These are phyloP conservation scores for Falco concolor DNA, from an alignment of 2,797 vertebrate genomes.

Conservation along the genomic window DNA sequence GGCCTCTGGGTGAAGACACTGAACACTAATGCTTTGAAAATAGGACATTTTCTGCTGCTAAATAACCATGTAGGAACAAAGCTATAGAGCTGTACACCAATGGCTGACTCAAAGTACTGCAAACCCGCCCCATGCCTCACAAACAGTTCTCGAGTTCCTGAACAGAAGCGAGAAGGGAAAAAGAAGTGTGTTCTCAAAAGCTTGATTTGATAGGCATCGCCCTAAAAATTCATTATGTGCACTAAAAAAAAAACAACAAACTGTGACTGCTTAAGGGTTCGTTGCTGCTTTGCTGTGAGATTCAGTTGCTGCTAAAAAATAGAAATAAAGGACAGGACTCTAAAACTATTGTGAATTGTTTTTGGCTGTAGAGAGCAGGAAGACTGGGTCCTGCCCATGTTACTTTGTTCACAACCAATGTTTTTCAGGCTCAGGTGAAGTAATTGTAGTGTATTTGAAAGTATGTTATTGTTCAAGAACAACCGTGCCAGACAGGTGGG, in stretches of 20 bases:
- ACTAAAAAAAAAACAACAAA: background rate
- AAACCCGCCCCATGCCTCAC: background rate
- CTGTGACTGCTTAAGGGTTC: fast-evolving
- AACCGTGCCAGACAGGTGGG: background rate
- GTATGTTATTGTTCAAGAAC: background rate
- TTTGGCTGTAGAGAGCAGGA: background rate
- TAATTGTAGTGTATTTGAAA: background rate
- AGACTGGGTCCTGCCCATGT: background rate
- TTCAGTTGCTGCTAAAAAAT: background rate
- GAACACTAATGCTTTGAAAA: background rate
- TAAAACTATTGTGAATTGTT: background rate
- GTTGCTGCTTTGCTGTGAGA: background rate
- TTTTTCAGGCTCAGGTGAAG: background rate
- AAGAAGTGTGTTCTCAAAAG: background rate
- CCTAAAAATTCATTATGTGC: background rate
- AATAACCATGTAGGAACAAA: background rate
- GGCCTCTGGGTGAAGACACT: background rate
- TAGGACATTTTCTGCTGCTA: background rate
- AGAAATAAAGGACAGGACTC: background rate
- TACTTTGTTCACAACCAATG: background rate
- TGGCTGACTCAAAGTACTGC: background rate
- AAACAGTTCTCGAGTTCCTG: background rate
- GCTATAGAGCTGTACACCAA: background rate
- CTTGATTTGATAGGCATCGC: background rate
- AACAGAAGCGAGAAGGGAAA: background rate